Conservation (phyloP, 2,888 invertebrate species). For the Lordiphosa fenestrarum region DNA sequence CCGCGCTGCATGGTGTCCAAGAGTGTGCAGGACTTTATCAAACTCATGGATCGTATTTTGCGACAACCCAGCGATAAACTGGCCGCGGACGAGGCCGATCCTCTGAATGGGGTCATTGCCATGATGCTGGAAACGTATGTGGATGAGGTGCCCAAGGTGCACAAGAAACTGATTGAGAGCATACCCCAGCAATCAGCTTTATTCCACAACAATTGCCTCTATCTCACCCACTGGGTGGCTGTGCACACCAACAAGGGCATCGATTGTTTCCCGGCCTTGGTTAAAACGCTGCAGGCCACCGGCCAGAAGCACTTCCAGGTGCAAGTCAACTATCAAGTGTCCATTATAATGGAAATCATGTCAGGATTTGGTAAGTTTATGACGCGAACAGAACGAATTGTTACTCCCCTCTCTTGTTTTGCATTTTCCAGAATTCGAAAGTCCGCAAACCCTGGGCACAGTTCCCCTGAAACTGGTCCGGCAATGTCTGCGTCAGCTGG, state of each 20-base stretch:
- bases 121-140: constrained; percentile 87
- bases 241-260: constrained; percentile 82
- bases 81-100: constrained; percentile 49
- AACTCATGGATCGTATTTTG: constrained; percentile 77
- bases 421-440: constrained; percentile 62
- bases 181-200: constrained; percentile 93
- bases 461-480: constrained; percentile 85
- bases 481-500: constrained; percentile 91
- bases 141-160: constrained; percentile 88
- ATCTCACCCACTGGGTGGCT: constrained; percentile 88
- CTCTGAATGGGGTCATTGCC: constrained; percentile 51
- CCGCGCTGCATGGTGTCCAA: constrained; percentile 80
- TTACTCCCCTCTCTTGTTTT: not conserved
- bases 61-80: constrained; percentile 54
- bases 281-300: constrained; percentile 84
- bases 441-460: constrained; percentile 75
- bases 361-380: constrained; percentile 84
- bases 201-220: constrained; percentile 96
- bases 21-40: constrained; percentile 77
- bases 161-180: constrained; percentile 88
- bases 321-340: constrained; percentile 88
- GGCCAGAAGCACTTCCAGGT: constrained; percentile 87
- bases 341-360: constrained; percentile 88
- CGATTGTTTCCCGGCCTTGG: constrained; percentile 85
- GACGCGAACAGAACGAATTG: not conserved